Evolutionary conservation across 2,888 invertebrate genomes (phyloP).

Genomic region (Andrena trimmerana): DNA sequence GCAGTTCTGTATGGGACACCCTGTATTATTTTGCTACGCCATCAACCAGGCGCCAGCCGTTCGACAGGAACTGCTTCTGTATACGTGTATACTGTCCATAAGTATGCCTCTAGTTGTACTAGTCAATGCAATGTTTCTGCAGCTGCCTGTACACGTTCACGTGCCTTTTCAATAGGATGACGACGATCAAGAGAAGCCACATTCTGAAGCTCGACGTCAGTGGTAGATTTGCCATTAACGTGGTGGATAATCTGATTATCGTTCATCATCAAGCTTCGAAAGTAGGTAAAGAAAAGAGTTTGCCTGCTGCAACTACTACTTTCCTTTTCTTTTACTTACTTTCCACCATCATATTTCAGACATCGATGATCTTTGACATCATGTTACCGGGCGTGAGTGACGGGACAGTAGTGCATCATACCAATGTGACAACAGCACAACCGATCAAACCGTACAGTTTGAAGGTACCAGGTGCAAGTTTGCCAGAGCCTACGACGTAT

Average conservation of each 20-base stretch:
- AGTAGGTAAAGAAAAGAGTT: constrained; percentile 84
- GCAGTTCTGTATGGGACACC: constrained; percentile 93
- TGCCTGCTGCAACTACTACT: background rate
- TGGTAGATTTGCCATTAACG: constrained; percentile 97
- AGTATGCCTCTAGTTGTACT: constrained; percentile 82
- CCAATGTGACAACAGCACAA: constrained; percentile 91
- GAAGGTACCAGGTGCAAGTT: constrained; percentile 87
- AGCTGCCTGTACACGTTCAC: background rate
- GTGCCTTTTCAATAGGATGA: constrained; percentile 76
- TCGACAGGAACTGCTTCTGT: constrained; percentile 88
- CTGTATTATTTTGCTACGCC: constrained; percentile 94
- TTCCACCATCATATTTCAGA: constrained; percentile 86
- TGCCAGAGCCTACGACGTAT: constrained; percentile 87
- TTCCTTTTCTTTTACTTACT: background rate
- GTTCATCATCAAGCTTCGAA: constrained; percentile 97
- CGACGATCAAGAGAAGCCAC: constrained; percentile 83
- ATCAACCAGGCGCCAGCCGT: constrained; percentile 86
- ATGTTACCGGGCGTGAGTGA: constrained; percentile 91
- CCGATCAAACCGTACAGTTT: constrained; percentile 92
- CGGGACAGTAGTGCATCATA: constrained; percentile 90
- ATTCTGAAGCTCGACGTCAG: constrained; percentile 92
- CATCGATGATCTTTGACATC: constrained; percentile 96
- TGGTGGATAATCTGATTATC: constrained; percentile 97
- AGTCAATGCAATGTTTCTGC: background rate
- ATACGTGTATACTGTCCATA: constrained; percentile 91